Base-by-base conservation (phyloP, 2,797 vertebrate species). In the Galaxias olidus region DNA sequence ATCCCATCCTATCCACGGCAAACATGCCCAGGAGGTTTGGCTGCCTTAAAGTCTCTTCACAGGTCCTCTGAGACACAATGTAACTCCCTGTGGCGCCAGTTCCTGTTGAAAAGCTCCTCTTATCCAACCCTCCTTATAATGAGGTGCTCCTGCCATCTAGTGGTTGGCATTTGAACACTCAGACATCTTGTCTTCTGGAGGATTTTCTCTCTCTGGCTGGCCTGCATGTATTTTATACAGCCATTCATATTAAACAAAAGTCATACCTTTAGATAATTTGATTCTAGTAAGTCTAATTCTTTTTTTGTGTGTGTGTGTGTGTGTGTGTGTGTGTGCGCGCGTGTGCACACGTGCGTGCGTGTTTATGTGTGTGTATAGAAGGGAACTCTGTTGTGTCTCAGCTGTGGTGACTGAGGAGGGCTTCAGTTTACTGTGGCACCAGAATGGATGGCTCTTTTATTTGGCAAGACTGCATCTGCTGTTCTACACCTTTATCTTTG, bases 61-160 rank as follows among this genome's bases (percentile, higher is more conserved):
- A 2, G 2, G 6, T 2, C 10, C 15, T 8, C 49, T 51, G 7
- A 17, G n/a, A n/a, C 8, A 51, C 14, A 50, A 50, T n/a, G 48
- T 50, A 15, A 15, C 14, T 50, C 50, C 15, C 15, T 15, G 15
- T 53, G 18, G 15, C 11, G 51, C 63, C 54, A 41, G 47, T 43
- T 59, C 41, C 73, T 59, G 73, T 62, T 71, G 46, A 67, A 61
- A 67, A 66, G 60, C 67, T 50, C 53, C 45, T 17, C 60, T 50
- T 47, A n/a, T 6, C 7, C 13, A 19, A 9, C 10, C 42, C 72
- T 79, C 42, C 30, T 72, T 85, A 14, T 68, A 76, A 72, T 87
- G 88, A 81, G 73, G 74, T 83, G 74, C 87, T 91, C 86, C 50
- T 90, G 90, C 89, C 92, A 91, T 87, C 92, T 85, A 77, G 87